Conservation (phyloP, 2,113 vertebrate genomes). For the Leucoraja erinaceus region DNA sequence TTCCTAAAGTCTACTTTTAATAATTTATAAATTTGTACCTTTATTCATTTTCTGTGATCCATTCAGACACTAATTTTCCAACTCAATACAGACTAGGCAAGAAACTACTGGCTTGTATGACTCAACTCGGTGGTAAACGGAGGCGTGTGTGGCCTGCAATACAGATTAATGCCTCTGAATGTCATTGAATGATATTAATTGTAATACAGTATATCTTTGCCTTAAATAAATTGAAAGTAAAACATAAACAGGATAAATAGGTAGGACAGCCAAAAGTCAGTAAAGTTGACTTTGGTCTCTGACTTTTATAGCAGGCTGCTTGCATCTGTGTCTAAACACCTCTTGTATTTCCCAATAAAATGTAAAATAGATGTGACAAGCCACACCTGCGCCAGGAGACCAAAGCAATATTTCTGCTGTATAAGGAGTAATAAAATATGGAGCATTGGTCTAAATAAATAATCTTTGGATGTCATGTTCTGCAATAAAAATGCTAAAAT, state of each 20-base stretch:
- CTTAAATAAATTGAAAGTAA: neutral
- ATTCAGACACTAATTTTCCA: neutral
- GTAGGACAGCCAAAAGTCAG: neutral
- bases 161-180: neutral
- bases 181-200: no score
- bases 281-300: neutral
- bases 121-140: neutral
- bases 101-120: neutral
- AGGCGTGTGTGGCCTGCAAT: neutral
- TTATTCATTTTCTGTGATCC: neutral
- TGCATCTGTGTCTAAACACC: neutral
- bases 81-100: neutral
- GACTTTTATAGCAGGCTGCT: neutral
- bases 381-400: neutral
- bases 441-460: slow-evolving; percentile 4
- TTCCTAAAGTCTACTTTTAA: no score
- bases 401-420: slow-evolving; percentile 9
- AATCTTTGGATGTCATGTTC: neutral
- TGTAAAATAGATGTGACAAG: slow-evolving; percentile 22
- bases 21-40: neutral
- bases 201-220: neutral
- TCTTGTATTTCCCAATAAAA: neutral
- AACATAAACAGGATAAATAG: neutral
- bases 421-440: slow-evolving; percentile 15
- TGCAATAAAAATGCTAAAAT: slow-evolving; percentile 29